Evolutionary conservation across 2,797 vertebrate genomes (phyloP).

Genomic region (Eremophila alpestris): DNA sequence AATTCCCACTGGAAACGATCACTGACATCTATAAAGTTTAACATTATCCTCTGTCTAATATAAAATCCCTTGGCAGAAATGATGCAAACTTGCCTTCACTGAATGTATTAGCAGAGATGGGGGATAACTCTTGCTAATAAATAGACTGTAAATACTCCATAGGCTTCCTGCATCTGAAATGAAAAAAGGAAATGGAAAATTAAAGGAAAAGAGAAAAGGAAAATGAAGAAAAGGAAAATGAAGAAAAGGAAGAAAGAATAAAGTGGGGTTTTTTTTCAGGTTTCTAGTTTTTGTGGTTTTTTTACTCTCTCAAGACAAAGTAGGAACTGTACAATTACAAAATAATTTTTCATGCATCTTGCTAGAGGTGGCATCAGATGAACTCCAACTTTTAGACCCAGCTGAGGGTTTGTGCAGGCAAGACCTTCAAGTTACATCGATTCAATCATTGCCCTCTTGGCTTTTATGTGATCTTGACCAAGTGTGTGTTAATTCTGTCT

Average conservation of each 20-base stretch:
- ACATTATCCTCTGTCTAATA: not conserved
- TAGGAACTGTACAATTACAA: not conserved
- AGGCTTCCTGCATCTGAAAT: not conserved
- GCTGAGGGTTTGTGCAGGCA: not conserved
- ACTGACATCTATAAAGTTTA: conserved; percentile 14
- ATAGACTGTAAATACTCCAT: not conserved
- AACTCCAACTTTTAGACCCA: not conserved
- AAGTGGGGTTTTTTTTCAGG: not conserved
- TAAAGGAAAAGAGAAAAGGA: not conserved
- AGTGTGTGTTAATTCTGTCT: not conserved
- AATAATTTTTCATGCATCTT: not conserved
- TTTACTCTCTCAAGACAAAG: not conserved
- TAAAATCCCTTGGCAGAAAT: conserved; percentile 28
- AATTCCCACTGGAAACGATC: conserved; percentile 30
- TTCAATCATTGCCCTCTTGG: not conserved
- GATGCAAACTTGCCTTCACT: not conserved
- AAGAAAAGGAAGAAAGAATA: not conserved
- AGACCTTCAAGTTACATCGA: not conserved
- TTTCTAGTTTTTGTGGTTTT: not conserved
- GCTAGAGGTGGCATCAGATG: not conserved
- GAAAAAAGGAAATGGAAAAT: not conserved
- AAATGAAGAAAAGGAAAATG: not conserved
- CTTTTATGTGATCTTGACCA: not conserved
- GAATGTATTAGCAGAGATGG: not conserved
- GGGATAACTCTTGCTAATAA: not conserved